Base-by-base conservation (phyloP, 2,888 invertebrate genomes). In the Trissolcus japonicus region DNA sequence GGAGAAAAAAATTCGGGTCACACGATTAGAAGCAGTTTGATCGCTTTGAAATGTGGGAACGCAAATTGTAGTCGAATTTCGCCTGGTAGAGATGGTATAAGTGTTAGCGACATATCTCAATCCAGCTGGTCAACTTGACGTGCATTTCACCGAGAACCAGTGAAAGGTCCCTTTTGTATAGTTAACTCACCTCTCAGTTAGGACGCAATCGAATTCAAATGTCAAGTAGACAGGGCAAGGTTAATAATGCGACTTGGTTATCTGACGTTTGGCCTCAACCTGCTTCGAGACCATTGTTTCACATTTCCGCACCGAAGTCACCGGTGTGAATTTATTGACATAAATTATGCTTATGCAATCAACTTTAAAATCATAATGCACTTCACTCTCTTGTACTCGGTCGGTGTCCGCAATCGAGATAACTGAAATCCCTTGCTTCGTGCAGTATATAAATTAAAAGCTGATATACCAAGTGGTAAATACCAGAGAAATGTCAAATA, bases 121-220 rank as follows among this genome's bases (percentile, higher is more conserved):
- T 76, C 75, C 59, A 59, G 63, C 60, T 65, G 75, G 75, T 59
- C 76, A 74, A 57, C 62, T 53, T 63, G 40, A 56, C 43, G 46
- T 66, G 61, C 66, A 76, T 71, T 76, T 76, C 68, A 60, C 62
- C 62, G 51, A 7, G 65, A 62, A 62, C 57, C 67, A 66, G 76
- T 76, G 76, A 76, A 76, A 76, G 76, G 76, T 71, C 61, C 71
- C 55, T 61, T 76, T 71, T 66, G n/a, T n/a, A 76, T 59, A 61
- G 69, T 76, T 7, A 76, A 76, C 76, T 76, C 57, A 61, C 71
- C 35, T 9, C 46, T 29, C 56, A 35, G 56, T 35, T 53, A 29
- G 66, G 61, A 53, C 65, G 71, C 66, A 67, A 67, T 76, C 72
- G 72, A 67, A 76, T 67, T 76, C 72, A 76, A 76, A 76, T 76